Evolutionary conservation across 92 coral and sea anemone species (phyloP).

Genomic region (Micromussa lordhowensis): DNA sequence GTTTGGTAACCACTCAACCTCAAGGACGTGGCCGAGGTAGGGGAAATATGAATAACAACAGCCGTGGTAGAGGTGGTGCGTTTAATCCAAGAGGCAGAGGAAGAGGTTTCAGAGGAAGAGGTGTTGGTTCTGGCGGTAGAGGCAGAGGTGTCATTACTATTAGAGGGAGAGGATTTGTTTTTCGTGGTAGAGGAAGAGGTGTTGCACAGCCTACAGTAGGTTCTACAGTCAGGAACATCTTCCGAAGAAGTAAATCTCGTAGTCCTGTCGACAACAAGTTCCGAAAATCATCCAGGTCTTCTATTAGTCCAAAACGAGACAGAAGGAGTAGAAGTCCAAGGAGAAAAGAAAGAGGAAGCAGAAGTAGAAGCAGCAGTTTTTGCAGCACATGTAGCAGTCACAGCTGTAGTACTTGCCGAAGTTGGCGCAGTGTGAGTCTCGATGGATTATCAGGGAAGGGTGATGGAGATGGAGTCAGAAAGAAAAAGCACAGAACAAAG

Average conservation of each 20-base stretch:
- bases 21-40: constrained; percentile 15
- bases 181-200: constrained; percentile 48
- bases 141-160: constrained; percentile 15
- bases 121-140: constrained; percentile 2
- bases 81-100: constrained; percentile 21
- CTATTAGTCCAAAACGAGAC: constrained; percentile 16
- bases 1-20: not conserved
- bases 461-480: not conserved
- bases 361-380: constrained; percentile 71
- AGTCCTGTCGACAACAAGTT: not conserved
- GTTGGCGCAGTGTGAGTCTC: constrained; percentile 36
- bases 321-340: constrained; percentile 32
- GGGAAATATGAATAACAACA: constrained; percentile 13
- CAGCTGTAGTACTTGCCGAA: constrained; percentile 59
- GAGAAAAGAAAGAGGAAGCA: constrained; percentile 42
- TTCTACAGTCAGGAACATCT: constrained; percentile 41
- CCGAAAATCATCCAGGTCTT: constrained; percentile 36
- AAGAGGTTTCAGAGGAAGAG: constrained; percentile 37
- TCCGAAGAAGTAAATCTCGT: constrained; percentile 25
- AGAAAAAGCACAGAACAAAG: constrained; percentile 4
- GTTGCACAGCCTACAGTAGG: constrained; percentile 8
- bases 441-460: constrained; percentile 25
- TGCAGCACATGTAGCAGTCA: constrained; percentile 69
- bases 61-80: constrained; percentile 23
- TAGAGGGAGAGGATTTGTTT: constrained; percentile 27